Base-by-base conservation (phyloP, 2,797 vertebrate species). In the Xenentodon cancila region DNA sequence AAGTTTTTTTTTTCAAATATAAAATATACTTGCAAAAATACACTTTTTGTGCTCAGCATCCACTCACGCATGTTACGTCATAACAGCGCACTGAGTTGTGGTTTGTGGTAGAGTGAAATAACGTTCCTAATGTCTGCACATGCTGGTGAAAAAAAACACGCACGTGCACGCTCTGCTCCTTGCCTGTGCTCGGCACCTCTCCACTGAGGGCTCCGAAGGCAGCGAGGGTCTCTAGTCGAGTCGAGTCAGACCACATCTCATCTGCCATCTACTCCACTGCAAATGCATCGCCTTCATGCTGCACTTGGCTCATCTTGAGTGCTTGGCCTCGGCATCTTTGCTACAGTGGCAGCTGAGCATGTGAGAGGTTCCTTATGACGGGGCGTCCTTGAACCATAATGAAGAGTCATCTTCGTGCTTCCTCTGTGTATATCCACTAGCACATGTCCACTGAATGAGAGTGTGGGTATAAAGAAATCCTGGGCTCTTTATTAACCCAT, bases 301-400 rank as follows among this genome's bases (percentile, higher is more conserved):
- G 71, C 22, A 59, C 79, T 70, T 69, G 25, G 72, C 72, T 80
- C 73, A 81, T 84, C 82, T 83, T 75, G 75, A 77, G 75, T 69
- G 81, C 75, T 70, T 69, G 63, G 73, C 87, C 82, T 79, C 42
- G n/a, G 16, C 7, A 70, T 88, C 84, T 80, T 82, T 75, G 64
- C 75, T 53, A 73, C 81, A 34, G 68, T 15, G 53, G 73, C 78
- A 73, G 60, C 25, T 51, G 72, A 76, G 75, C 70, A 75, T 85
- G 76, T 73, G 83, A 84, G 75, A 79, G 82, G 62, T 83, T 83
- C 77, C 73, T 84, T 65, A 68, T 73, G 73, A 68, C 66, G 68
- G 74, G 85, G 80, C 71, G 82, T 86, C 84, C 88, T 90, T 88
- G 84, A 88, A 82, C 79, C 69, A 53, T 80, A 65, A 84, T 68